phyloP scores from a whole-genome alignment of 2,797 vertebrate genomes.

The Cichlasoma orientale region DNA sequence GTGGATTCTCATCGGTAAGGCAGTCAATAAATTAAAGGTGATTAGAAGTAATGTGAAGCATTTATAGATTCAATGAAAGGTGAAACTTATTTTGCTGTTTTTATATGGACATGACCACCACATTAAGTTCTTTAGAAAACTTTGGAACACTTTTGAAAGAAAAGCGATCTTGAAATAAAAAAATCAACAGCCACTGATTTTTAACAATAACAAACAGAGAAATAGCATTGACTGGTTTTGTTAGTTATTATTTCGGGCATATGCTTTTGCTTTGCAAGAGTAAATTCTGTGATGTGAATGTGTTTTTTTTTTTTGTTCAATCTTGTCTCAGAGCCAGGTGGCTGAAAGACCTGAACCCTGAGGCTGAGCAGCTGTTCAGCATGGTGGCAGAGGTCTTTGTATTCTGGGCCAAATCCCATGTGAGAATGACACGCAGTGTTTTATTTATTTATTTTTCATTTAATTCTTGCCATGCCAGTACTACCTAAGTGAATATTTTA shows the following conservation, averaged over 20 bases:
- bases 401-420: conserved; percentile 97
- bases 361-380: conserved; percentile 90
- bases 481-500: background rate
- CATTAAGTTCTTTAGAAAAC: background rate
- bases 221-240: background rate
- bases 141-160: background rate
- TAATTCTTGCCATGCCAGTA: background rate
- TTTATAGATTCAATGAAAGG: background rate
- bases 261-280: conserved; percentile 7
- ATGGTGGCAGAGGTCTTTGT: conserved; percentile 95
- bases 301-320: background rate
- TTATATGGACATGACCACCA: background rate
- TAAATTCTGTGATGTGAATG: conserved; percentile 24
- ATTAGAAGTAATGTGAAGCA: background rate
- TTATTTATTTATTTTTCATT: background rate
- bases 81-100: background rate
- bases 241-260: background rate
- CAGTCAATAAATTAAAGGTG: background rate
- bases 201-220: background rate
- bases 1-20: conserved; percentile 92
- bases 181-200: background rate
- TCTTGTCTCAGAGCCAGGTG: conserved; percentile 86
- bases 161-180: no score
- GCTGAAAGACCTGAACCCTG: conserved; percentile 86
- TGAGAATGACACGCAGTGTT: conserved; percentile 71